Base-by-base conservation (phyloP, 2,797 vertebrate genomes). In the Sciaenops ocellatus region DNA sequence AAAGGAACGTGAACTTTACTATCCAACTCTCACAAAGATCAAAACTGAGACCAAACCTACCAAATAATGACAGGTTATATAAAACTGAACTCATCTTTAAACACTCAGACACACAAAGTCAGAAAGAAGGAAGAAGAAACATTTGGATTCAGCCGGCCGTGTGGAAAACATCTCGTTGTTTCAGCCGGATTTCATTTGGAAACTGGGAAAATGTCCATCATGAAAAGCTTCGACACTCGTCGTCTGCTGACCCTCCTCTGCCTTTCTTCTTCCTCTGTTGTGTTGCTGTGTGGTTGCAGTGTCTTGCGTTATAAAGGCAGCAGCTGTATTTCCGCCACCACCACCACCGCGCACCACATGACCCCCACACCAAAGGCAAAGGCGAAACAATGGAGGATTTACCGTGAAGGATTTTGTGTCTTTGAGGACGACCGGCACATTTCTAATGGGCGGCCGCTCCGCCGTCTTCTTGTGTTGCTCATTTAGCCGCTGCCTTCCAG, bases 251-350 rank as follows among this genome's bases (percentile, higher is more conserved):
- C 7, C 1, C 26, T 38, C 26, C 6, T 17, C 22, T 9, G 6
- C 6, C 42, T 22, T 16, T 12, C 18, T 1, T 61, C 28, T 3
- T 22, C 46, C 28, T 57, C n/a, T 6, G 60, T 55, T 8, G 60
- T 55, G 75, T 78, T 82, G 80, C 79, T 1, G 4, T 9, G 12
- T 9, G 34, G 70, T 90, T 89, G 71, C 87, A 85, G 52, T 4
- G 41, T 90, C 56, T 87, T 89, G 85, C 79, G 60, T 83, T 83
- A 81, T 68, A 64, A 85, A 73, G 71, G 70, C 76, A 6, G 69
- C 48, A 4, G 68, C 60, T 44, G 52, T 1, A 10, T 59, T 69
- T 57, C 67, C 54, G 54, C 61, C 4, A 18, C 62, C 76, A 55
- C 26, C 47, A 0, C 64, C 54, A 9, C 1, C 24, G 1, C 41